Conservation (phyloP, 2,797 vertebrate species). For the Crocidura indochinensis region DNA sequence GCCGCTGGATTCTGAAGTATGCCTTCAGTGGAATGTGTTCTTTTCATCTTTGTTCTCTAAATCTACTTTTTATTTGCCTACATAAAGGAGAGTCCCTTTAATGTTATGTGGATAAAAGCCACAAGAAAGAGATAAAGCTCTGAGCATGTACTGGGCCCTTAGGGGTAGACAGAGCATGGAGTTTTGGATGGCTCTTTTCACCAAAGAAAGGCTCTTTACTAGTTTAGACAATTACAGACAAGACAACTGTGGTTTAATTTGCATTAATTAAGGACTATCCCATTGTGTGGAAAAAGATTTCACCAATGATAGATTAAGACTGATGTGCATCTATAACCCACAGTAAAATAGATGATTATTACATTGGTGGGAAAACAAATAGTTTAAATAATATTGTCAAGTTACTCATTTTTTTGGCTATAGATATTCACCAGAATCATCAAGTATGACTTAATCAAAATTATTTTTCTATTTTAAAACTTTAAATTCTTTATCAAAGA, state of each 20-base stretch:
- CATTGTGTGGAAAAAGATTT: constrained; percentile 70
- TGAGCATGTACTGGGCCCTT: constrained; percentile 47
- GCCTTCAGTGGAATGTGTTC: constrained; percentile 65
- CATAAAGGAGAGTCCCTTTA: constrained; percentile 80
- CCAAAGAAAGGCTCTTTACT: constrained; percentile 70
- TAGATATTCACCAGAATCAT: constrained; percentile 11
- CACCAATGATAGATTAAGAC: constrained; percentile 69
- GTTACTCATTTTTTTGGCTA: not conserved
- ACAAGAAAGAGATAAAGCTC: constrained; percentile 80
- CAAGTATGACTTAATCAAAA: not conserved
- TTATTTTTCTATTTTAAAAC: not conserved
- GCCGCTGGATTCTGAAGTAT: constrained; percentile 57
- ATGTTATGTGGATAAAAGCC: constrained; percentile 81
- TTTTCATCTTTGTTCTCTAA: constrained; percentile 78
- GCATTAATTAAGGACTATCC: constrained; percentile 71
- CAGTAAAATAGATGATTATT: constrained; percentile 62
- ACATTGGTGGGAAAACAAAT: constrained; percentile 42
- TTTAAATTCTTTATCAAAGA: constrained; percentile 18
- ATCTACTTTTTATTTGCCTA: constrained; percentile 84
- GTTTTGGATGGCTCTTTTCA: constrained; percentile 67
- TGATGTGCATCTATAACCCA: constrained; percentile 62
- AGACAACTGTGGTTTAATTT: constrained; percentile 79
- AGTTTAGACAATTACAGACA: constrained; percentile 84
- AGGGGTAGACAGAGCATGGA: constrained; percentile 58
- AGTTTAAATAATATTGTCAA: constrained; percentile 10